Percentiles rank a stretch among this genome's conserved stretches.
Conservation (phyloP, 2,797 vertebrate genomes). For the Enoplosus armatus region DNA sequence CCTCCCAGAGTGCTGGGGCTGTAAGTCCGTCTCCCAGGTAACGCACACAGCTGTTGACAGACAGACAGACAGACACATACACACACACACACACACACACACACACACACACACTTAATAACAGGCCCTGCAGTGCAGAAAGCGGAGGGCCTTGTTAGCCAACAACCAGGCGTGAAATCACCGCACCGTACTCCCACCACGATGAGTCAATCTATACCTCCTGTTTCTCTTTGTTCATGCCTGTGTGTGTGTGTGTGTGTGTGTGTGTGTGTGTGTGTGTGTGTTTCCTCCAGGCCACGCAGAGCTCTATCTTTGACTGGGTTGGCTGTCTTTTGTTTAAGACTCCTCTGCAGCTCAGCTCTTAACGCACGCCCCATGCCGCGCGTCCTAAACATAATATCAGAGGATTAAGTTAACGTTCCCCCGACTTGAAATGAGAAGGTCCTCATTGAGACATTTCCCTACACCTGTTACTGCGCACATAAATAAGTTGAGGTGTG, state of each 20-base stretch:
- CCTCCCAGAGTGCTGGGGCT: conserved; percentile 75
- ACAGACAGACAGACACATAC: conserved; percentile 35
- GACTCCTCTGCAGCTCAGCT: conserved; percentile 64
- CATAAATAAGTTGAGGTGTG: conserved; percentile 5
- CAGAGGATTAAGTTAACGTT: conserved; percentile 73
- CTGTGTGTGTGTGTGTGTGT: conserved; percentile 54
- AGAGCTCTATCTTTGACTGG: conserved; percentile 73
- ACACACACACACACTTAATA: conserved; percentile 61
- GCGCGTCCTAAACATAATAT: conserved; percentile 72
- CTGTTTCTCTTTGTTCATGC: conserved; percentile 72
- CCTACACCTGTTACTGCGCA: conserved; percentile 45
- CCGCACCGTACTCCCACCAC: conserved; percentile 81
- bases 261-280: conserved; percentile 39
- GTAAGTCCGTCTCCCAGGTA: conserved; percentile 85
- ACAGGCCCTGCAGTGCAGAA: conserved; percentile 86
- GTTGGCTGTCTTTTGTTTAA: conserved; percentile 73
- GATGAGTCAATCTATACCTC: conserved; percentile 86
- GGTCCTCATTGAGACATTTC: conserved; percentile 50
- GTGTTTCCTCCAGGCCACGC: conserved; percentile 69
- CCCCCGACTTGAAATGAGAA: conserved; percentile 58
- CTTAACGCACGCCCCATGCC: conserved; percentile 71
- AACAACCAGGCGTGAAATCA: conserved; percentile 91
- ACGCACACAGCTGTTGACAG: conserved; percentile 80
- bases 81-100: conserved; percentile 44
- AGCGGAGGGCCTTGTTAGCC: conserved; percentile 88